Conservation (phyloP, 2,113 vertebrate species). For the Ctenodactylus gundi region DNA sequence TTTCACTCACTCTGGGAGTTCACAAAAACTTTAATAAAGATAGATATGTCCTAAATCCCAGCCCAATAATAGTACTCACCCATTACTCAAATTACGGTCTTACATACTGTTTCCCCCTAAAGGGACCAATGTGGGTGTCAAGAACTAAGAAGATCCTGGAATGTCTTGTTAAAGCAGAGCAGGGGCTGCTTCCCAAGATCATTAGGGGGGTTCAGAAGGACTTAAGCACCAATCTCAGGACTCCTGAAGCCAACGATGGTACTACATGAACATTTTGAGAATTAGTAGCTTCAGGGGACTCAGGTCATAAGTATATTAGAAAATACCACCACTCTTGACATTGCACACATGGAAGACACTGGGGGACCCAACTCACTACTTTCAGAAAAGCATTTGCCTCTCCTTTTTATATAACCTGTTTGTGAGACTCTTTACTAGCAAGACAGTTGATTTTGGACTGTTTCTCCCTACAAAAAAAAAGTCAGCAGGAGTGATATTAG, state of each 20-base stretch:
- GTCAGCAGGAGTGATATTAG: no score
- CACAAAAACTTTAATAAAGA: background rate
- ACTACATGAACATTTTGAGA: accelerated
- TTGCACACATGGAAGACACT: background rate
- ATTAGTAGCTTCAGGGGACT: accelerated
- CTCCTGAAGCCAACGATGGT: no score
- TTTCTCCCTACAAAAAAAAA: background rate
- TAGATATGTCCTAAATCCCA: accelerated
- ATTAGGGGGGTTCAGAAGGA: accelerated
- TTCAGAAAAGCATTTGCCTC: background rate
- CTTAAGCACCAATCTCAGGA: accelerated
- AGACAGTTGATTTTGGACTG: background rate
- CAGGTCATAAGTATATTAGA: accelerated
- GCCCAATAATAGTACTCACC: background rate
- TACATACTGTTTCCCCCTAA: background rate
- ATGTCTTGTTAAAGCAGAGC: background rate
- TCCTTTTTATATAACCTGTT: background rate
- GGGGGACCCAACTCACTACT: background rate
- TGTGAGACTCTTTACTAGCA: background rate
- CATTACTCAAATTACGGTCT: background rate
- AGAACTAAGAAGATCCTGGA: accelerated
- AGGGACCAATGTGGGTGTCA: background rate
- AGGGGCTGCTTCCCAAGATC: background rate
- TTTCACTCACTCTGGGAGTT: background rate
- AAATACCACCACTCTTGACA: accelerated